phyloP scores from a whole-genome alignment of 2,888 invertebrate species.

The Myopa tessellatipennis region DNA sequence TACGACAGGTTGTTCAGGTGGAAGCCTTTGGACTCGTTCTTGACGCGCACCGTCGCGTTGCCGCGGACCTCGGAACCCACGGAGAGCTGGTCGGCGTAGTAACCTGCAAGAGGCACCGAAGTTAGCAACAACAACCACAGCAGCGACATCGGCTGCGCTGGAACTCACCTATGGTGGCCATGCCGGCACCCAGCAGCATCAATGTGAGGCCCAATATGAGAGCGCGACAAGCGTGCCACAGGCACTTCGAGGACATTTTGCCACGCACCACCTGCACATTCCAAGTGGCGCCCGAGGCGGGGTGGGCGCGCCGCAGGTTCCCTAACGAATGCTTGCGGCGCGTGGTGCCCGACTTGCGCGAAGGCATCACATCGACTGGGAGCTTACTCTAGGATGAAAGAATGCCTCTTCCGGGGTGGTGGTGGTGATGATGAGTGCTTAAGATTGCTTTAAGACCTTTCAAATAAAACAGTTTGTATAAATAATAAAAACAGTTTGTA shows the following conservation, averaged over 20 bases:
- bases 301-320: conserved; percentile 77
- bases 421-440: no score
- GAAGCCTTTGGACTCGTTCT: conserved; percentile 85
- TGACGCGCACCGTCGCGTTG: conserved; percentile 81
- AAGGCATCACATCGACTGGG: conserved; percentile 58
- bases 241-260: conserved; percentile 88
- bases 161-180: conserved; percentile 89
- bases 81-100: conserved; percentile 85
- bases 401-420: no score
- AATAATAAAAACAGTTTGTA: no score
- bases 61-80: conserved; percentile 82
- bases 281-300: conserved; percentile 86
- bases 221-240: conserved; percentile 95
- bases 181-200: conserved; percentile 89
- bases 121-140: background rate
- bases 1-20: conserved; percentile 92
- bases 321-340: conserved; percentile 68
- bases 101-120: conserved; percentile 70
- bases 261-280: conserved; percentile 87
- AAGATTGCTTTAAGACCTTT: no score
- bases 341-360: conserved; percentile 59
- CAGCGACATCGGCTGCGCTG: background rate
- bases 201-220: conserved; percentile 87
- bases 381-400: no score
- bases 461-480: no score